Base-by-base conservation (phyloP, 2,797 vertebrate species). In the Amblyopsis hoosieri region DNA sequence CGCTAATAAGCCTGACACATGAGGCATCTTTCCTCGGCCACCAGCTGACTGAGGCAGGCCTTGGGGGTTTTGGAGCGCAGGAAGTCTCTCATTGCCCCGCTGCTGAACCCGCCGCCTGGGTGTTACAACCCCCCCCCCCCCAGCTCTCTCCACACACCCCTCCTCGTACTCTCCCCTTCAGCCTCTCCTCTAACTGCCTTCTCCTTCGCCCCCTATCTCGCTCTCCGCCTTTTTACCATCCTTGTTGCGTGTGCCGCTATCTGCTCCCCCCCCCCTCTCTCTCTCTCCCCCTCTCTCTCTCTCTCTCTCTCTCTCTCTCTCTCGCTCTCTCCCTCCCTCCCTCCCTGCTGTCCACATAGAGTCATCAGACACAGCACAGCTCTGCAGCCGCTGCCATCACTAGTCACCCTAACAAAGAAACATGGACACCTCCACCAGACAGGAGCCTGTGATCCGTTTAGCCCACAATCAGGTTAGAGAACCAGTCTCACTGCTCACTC, bases 21-120 rank as follows among this genome's bases (percentile, higher is more conserved):
- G 92, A 91, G 85, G 89, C 86, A 90, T 92, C 84, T 90, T 82
- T 87, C 75, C 85, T 81, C 83, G 89, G 90, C 90, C 91, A 92
- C 91, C 92, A 93, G 92, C 91, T 93, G 92, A 93, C 90, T 92
- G 88, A 90, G 90, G 90, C 90, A 91, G 90, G 91, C 92, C 91
- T 93, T 91, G 89, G 89, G 91, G 88, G 90, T 93, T 92, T 93
- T 92, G 90, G 89, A 92, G 91, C 89, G 81, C 92, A 94, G 92
- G 92, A 93, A 93, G 91, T 92, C 90, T 90, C 91, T 92, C 90
- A 91, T 93, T 93, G 91, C 92, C 91, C 91, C 76, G 91, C 90
- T 75, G 90, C 86, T 93, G 92, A 93, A 92, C 92, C 91, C 91
- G 60, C 82, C 81, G 84, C 90, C 89, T 88, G 81, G 84, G 90